A percentile compares a stretch with the other conserved stretches of the same genome.
Conservation (phyloP, 2,888 invertebrate species). For the Dynastes hyllus region DNA sequence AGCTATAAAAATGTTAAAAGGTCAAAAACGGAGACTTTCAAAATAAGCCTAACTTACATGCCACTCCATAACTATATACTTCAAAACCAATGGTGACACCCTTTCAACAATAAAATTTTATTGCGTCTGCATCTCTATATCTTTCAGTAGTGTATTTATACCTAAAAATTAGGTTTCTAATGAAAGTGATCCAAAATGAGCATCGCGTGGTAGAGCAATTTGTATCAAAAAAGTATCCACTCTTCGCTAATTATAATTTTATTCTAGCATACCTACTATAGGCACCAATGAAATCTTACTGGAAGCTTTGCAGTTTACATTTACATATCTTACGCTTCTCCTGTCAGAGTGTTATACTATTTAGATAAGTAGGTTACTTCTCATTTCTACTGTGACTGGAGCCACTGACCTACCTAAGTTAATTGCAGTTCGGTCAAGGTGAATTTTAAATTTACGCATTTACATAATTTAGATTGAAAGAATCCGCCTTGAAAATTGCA, state of each 20-base stretch:
- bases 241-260: conserved; percentile 15
- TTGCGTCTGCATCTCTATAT: conserved; percentile 14
- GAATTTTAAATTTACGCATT: not conserved
- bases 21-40: too few species aligned
- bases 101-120: too few species aligned
- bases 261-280: not conserved
- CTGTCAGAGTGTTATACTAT: not conserved
- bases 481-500: not conserved
- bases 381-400: not conserved
- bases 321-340: conserved; percentile 7
- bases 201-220: not conserved
- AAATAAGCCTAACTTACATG: conserved; percentile 15
- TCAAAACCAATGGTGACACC: too few species aligned
- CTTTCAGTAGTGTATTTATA: conserved; percentile 26
- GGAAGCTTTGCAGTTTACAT: conserved; percentile 1
- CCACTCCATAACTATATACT: conserved; percentile 3
- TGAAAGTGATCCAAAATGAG: conserved; percentile 32
- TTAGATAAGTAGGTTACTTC: conserved; percentile 12
- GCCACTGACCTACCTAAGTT: not conserved
- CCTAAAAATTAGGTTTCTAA: conserved; percentile 25
- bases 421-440: conserved; percentile 2
- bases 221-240: conserved; percentile 21
- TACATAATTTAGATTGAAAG: not conserved
- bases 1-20: conserved; percentile 11
- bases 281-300: not conserved